phyloP scores from a whole-genome alignment of 2,888 invertebrate species.

The Macaria liturata region DNA sequence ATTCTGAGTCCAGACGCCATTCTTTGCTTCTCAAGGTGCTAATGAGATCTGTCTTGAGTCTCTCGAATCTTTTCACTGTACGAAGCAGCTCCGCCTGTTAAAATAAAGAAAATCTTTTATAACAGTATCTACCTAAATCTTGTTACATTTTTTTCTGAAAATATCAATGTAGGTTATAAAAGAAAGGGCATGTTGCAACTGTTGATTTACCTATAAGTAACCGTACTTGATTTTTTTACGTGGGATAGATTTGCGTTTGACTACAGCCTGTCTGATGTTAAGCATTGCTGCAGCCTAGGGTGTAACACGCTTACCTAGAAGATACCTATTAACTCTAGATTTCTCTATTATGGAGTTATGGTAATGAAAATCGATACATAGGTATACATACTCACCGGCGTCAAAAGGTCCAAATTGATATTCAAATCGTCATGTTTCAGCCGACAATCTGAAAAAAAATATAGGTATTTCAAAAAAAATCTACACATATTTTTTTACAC shows the following conservation, averaged over 20 bases:
- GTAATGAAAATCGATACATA: background rate
- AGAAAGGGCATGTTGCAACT: too few relatives aligned
- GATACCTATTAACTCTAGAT: too few relatives aligned
- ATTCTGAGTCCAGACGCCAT: conserved; percentile 79
- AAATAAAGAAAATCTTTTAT: conserved; percentile 1
- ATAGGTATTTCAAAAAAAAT: too few relatives aligned
- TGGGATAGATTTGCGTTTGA: too few relatives aligned
- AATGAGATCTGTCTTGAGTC: conserved; percentile 75
- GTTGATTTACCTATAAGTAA: too few relatives aligned
- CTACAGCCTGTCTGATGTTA: too few relatives aligned
- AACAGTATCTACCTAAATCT: background rate
- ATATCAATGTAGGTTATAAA: too few relatives aligned
- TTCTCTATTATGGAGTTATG: background rate
- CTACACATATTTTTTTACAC: too few relatives aligned
- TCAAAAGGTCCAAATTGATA: conserved; percentile 76
- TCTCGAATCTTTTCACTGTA: conserved; percentile 76
- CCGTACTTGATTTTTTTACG: too few relatives aligned
- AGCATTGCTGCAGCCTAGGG: too few relatives aligned
- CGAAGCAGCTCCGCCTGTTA: conserved; percentile 71
- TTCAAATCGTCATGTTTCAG: conserved; percentile 79
- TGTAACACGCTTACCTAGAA: too few relatives aligned
- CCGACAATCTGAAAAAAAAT: conserved; percentile 66
- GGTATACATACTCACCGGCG: conserved; percentile 55
- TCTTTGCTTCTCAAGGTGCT: conserved; percentile 78
- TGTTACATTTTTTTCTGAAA: too few relatives aligned